phyloP scores from a whole-genome alignment of 2,888 invertebrate species.

The Lomographa bimaculata region DNA sequence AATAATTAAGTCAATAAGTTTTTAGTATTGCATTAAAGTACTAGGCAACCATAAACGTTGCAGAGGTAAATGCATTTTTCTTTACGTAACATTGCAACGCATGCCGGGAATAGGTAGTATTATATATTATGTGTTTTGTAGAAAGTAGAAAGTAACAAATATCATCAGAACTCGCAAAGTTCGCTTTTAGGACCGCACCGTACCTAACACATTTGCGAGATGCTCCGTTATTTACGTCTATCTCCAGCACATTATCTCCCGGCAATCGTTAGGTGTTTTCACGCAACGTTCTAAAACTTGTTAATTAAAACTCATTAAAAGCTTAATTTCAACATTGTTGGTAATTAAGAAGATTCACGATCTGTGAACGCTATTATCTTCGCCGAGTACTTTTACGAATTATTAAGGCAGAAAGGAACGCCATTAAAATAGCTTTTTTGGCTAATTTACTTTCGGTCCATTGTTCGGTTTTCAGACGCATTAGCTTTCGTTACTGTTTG shows the following conservation, averaged over 20 bases:
- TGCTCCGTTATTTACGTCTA: slow-evolving; percentile 26
- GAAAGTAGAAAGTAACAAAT: slow-evolving; percentile 20
- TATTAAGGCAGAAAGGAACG: slow-evolving; percentile 64
- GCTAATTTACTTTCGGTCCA: slow-evolving; percentile 17
- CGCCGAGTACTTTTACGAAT: slow-evolving; percentile 62
- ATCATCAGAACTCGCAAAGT: slow-evolving; percentile 14
- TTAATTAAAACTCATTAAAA: slow-evolving; percentile 80
- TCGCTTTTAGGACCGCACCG: slow-evolving; percentile 5
- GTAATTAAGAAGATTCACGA: slow-evolving; percentile 80
- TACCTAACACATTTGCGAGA: slow-evolving; percentile 20
- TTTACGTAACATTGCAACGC: too few species aligned
- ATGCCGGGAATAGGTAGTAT: too few species aligned
- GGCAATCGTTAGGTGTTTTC: slow-evolving; percentile 60
- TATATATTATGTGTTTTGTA: too few species aligned
- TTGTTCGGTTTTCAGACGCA: slow-evolving; percentile 1
- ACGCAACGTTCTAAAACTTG: slow-evolving; percentile 68
- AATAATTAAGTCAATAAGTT: too few species aligned
- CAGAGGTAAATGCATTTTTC: too few species aligned
- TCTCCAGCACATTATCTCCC: slow-evolving; percentile 34
- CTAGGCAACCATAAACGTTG: too few species aligned
- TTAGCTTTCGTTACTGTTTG: too few species aligned
- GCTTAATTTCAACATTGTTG: slow-evolving; percentile 78
- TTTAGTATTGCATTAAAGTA: too few species aligned
- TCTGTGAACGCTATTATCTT: slow-evolving; percentile 73
- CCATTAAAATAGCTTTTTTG: slow-evolving; percentile 54